A percentile compares a stretch with the other conserved stretches of the same genome.
Evolutionary conservation across 2,888 invertebrate genomes (phyloP).

Genomic region (Carabus problematicus): DNA sequence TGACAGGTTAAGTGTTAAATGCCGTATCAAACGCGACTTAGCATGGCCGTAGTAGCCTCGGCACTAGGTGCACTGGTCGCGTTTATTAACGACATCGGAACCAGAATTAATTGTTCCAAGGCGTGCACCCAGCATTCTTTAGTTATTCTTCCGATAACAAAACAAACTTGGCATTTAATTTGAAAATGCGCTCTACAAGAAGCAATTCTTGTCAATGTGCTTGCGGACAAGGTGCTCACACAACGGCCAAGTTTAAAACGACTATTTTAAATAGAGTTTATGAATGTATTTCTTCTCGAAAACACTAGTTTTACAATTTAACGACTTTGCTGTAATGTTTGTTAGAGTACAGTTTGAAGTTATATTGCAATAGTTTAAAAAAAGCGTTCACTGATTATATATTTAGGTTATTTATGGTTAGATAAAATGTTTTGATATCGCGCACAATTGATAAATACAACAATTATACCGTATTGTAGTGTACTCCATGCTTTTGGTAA

Average conservation of each 20-base stretch:
- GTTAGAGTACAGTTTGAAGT: no score
- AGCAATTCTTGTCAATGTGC: not conserved
- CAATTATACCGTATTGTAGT: no score
- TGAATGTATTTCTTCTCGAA: not conserved
- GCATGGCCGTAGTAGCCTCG: conserved; percentile 18
- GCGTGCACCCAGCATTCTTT: conserved; percentile 33
- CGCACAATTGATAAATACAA: no score
- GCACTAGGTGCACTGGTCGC: not conserved
- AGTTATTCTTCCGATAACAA: conserved; percentile 34
- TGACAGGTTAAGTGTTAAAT: conserved; percentile 38
- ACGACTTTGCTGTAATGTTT: no score
- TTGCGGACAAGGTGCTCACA: conserved; percentile 8
- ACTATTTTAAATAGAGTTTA: conserved; percentile 2
- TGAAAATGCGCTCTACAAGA: conserved; percentile 1
- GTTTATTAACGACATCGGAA: conserved; percentile 28
- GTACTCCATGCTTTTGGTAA: no score
- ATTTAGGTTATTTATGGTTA: no score
- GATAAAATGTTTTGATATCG: no score
- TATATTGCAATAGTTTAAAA: no score
- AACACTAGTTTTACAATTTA: no score
- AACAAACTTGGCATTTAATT: conserved; percentile 27
- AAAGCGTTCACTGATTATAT: no score
- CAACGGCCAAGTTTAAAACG: no score
- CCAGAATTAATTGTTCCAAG: conserved; percentile 37
- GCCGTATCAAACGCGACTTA: conserved; percentile 39